phyloP scores from a whole-genome alignment of 1,140 invertebrate genomes.

The Neodiprion fabricii region DNA sequence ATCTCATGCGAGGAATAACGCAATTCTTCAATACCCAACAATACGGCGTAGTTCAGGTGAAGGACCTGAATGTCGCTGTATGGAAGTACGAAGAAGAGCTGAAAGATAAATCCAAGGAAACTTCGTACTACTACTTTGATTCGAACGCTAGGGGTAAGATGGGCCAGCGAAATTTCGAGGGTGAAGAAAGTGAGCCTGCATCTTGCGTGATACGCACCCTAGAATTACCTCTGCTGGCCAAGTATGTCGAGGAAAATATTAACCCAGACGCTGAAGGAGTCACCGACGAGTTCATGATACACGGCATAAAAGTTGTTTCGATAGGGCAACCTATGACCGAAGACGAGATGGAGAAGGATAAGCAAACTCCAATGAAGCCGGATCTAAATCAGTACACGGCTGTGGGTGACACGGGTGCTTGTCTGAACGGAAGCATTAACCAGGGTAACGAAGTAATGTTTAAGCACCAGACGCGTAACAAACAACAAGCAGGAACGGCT shows the following conservation, averaged over 20 bases:
- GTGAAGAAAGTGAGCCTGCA: slow-evolving; percentile 19
- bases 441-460: slow-evolving; percentile 44
- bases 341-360: slow-evolving; percentile 49
- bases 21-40: slow-evolving; percentile 44
- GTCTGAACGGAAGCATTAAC: slow-evolving; percentile 42
- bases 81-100: slow-evolving; percentile 49
- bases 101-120: slow-evolving; percentile 33
- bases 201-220: slow-evolving; percentile 43
- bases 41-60: slow-evolving; percentile 43
- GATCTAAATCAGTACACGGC: slow-evolving; percentile 39
- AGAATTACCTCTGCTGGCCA: slow-evolving; percentile 30
- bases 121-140: slow-evolving; percentile 47
- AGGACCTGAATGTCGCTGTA: slow-evolving; percentile 36
- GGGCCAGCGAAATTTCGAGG: slow-evolving; percentile 23
- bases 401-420: slow-evolving; percentile 39
- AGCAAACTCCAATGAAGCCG: slow-evolving; percentile 36
- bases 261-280: slow-evolving; percentile 10
- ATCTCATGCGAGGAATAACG: slow-evolving; percentile 32
- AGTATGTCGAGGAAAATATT: slow-evolving; percentile 33
- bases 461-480: slow-evolving; percentile 41
- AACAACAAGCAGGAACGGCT: slow-evolving; percentile 50
- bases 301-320: slow-evolving; percentile 38
- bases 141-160: slow-evolving; percentile 38
- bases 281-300: slow-evolving; percentile 41
- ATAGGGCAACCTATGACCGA: slow-evolving; percentile 40